Percentiles rank a stretch among this genome's conserved stretches.
These are phyloP conservation scores for Latrodectus hesperus DNA, from an alignment of 2,888 invertebrate species.

Conservation along the genomic window DNA sequence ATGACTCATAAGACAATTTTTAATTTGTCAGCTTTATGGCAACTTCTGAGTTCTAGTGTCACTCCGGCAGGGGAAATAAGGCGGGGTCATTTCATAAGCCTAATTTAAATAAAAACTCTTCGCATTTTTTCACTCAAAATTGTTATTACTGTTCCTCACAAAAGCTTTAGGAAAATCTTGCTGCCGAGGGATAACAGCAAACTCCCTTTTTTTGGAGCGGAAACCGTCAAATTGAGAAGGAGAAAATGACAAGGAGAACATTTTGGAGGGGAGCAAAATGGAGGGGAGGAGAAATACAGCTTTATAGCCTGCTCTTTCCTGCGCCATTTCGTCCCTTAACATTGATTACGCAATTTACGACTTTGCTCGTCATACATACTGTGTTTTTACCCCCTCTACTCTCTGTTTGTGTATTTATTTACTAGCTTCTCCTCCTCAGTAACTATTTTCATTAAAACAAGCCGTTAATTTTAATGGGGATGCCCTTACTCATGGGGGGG, in stretches of 20 bases:
- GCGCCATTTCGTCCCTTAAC: slow-evolving; percentile 39
- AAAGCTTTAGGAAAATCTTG: not conserved
- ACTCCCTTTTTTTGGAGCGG: not conserved
- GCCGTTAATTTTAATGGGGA: slow-evolving; percentile 67
- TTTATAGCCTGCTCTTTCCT: slow-evolving; percentile 42
- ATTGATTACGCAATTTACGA: slow-evolving; percentile 62
- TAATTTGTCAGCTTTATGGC: too few species aligned
- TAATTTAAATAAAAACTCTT: too few species aligned
- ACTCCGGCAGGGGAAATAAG: too few species aligned
- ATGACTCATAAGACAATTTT: too few species aligned
- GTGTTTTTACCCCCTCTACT: slow-evolving; percentile 47
- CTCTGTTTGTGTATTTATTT: slow-evolving; percentile 63
- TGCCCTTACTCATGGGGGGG: slow-evolving; percentile 6
- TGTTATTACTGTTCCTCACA: too few species aligned
- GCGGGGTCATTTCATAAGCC: too few species aligned
- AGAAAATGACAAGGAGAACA: slow-evolving; percentile 49
- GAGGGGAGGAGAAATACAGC: not conserved
- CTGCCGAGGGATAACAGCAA: not conserved
- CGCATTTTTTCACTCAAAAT: too few species aligned
- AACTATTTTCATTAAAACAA: slow-evolving; percentile 66
- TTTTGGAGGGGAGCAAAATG: slow-evolving; percentile 9
- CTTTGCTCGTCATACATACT: slow-evolving; percentile 48
- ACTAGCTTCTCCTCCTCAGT: slow-evolving; percentile 41
- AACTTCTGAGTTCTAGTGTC: too few species aligned
- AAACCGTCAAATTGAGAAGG: slow-evolving; percentile 33